phyloP scores from a whole-genome alignment of 2,888 invertebrate genomes.

The Harpagoxenus sublaevis region DNA sequence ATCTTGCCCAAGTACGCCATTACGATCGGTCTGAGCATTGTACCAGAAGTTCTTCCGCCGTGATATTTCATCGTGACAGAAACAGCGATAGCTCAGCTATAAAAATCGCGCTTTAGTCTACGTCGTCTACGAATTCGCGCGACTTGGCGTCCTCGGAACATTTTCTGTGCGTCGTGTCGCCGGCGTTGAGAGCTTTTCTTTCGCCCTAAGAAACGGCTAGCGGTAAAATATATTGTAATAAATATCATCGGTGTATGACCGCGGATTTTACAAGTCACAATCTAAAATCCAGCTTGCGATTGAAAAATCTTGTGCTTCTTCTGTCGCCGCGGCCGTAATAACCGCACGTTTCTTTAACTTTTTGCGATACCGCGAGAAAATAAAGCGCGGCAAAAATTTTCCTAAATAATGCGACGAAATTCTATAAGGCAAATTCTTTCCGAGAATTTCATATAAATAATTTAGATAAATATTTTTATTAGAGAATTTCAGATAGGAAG shows the following conservation, averaged over 20 bases:
- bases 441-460: neutral
- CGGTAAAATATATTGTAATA: conserved; percentile 53
- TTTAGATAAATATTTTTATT: neutral
- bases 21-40: conserved; percentile 46
- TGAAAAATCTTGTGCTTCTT: conserved; percentile 2
- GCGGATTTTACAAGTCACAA: conserved; percentile 32
- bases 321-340: neutral
- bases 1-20: conserved; percentile 33
- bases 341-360: neutral
- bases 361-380: neutral
- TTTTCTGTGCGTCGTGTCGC: conserved; percentile 46
- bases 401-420: neutral
- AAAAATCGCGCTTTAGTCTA: conserved; percentile 52
- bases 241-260: conserved; percentile 36
- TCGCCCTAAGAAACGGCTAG: conserved; percentile 27
- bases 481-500: neutral
- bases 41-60: conserved; percentile 39
- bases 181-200: conserved; percentile 52
- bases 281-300: conserved; percentile 28
- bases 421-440: neutral
- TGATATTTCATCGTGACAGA: conserved; percentile 53
- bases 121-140: conserved; percentile 52
- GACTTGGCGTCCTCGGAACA: conserved; percentile 37
- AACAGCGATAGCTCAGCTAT: conserved; percentile 55
- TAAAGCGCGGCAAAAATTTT: neutral